These are phyloP conservation scores for Lepilemur septentrionalis DNA, from an alignment of 2,797 vertebrate species.

Conservation along the genomic window DNA sequence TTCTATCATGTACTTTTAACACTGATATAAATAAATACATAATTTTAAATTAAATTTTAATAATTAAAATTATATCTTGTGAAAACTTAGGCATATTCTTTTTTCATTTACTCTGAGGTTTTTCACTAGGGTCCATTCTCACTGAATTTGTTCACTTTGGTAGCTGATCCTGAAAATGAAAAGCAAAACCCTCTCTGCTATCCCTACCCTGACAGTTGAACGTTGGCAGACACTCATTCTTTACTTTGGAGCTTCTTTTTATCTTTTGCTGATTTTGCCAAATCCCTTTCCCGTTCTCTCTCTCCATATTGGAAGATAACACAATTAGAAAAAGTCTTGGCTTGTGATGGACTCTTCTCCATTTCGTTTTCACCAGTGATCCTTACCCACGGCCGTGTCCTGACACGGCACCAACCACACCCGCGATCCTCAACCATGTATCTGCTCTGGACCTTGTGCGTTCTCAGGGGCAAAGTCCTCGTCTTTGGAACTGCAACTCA, in stretches of 20 bases:
- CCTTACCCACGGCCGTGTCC: accelerated
- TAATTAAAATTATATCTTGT: not conserved
- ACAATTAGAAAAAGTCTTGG: not conserved
- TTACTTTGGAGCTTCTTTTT: not conserved
- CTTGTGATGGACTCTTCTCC: not conserved
- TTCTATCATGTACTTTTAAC: not conserved
- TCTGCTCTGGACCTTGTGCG: not conserved
- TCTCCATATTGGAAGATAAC: not conserved
- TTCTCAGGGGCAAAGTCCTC: not conserved
- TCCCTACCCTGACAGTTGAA: not conserved
- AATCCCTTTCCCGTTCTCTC: not conserved
- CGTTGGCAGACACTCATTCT: not conserved
- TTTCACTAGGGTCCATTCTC: not conserved
- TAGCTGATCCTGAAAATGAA: not conserved
- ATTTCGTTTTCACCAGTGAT: not conserved
- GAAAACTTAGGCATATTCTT: not conserved
- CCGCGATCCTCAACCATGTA: not conserved
- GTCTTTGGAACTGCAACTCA: not conserved
- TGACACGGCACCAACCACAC: accelerated
- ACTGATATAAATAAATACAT: not conserved
- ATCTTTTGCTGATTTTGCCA: not conserved
- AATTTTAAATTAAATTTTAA: not conserved
- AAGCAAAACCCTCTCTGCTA: not conserved
- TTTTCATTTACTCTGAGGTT: not conserved
- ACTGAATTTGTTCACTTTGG: not conserved